Base-by-base conservation (phyloP, 2,113 vertebrate species). In the Oncorhynchus mykiss region DNA sequence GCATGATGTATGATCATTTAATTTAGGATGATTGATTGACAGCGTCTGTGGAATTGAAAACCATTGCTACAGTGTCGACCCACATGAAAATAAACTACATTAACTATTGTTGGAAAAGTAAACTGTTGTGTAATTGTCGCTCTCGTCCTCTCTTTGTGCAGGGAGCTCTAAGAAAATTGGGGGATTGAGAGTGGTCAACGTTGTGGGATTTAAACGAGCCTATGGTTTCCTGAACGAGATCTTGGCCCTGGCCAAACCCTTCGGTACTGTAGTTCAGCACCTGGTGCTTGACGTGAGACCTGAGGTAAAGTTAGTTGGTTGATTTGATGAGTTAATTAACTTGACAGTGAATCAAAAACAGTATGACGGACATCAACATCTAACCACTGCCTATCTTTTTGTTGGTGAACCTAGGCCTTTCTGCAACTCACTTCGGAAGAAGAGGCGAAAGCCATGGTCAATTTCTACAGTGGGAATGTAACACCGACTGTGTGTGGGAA, bases 391-490 rank as follows among this genome's bases (percentile, higher is more conserved):
- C 5, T 74, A 22, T 71, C 20, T 76, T 11, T 59, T 24, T 76
- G 22, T 20, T 70, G 20, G 70, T 12, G 70, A 8, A 59, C 71
- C 45, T 78, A 99, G 97, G 97, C 96, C 0, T 99, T 96, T 90
- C 94, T 99, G 24, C 96, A 99, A 91, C 96, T 99, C 82, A 87
- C 91, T 0, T 94, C 90, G 4, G 95, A 96, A 57, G 93, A 96
- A 57, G 95, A 98, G 88, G 97, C 97, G 22, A 94, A 93, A 70
- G 92, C 96, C 29, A 97, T 96, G 90, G 95, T 95, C 0, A 94
- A 92, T 25, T 99, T 98, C 77, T 99, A 98, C 25, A 97, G 92
- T 45, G 89, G 94, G 12, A 96, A 96, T 72, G 87, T 94, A 11
- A 93, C 93, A 2, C 95, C 96, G 0, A 89, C 95, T 1, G 95